Base-by-base conservation (phyloP, 2,888 invertebrate genomes). In the Thymelicus sylvestris region DNA sequence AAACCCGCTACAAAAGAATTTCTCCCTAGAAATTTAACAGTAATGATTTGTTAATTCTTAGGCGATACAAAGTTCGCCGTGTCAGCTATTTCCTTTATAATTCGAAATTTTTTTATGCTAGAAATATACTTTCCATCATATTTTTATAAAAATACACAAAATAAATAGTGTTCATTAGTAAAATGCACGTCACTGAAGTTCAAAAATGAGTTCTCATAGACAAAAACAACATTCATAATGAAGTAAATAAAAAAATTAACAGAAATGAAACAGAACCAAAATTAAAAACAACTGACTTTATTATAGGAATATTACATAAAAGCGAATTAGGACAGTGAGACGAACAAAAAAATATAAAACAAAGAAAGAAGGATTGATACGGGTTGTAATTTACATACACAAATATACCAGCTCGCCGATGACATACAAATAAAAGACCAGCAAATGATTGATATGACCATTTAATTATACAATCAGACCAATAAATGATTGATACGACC, bases 211-310 rank as follows among this genome's bases (percentile, higher is more conserved):
- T 31, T 31, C 3, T 31, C 31, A 31, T 31, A 31, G 31, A 31
- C 3, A 31, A 31, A 31, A 31, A 31, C 3, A 31, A 19, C 19
- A 2, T 19, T 31, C 31, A 31, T 31, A 31, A 31, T 31, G 31
- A 2, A 31, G 3, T 31, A 6, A 70, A n/a, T 12, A 50, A 62
- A 59, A 50, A 15, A 60, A 59, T 12, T 6, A 7, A 55, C 39
- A 64, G 1, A 44, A 80, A 77, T 76, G 75, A 83, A 83, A 84
- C 77, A 76, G 79, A 82, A 78, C 68, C 70, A 75, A 84, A 81
- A 77, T 80, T 83, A 78, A 85, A 88, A 87, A 87, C 87, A 89
- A 88, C 82, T 83, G 82, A 81, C 81, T 89, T 89, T 87, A 88
- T 87, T 88, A 76, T 77, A 80, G 79, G 81, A 80, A 78, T 79